These are phyloP conservation scores for Montipora cactus DNA, from an alignment of 64 coral and sea anemone genomes.

Conservation along the genomic window DNA sequence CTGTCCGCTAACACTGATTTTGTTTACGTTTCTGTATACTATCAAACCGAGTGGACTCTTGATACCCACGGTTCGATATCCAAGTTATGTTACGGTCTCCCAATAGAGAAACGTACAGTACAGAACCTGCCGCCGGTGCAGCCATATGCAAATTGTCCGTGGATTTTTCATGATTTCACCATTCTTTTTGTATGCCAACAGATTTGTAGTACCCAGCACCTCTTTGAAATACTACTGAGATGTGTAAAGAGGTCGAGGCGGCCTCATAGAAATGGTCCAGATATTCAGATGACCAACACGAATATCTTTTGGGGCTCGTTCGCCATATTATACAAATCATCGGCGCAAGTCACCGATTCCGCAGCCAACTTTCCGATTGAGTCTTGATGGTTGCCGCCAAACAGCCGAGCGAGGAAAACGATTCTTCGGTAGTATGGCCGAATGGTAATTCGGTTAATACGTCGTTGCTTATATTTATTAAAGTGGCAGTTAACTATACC, in stretches of 20 bases:
- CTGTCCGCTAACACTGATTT: too few relatives aligned
- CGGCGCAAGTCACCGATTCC: conserved; percentile 6
- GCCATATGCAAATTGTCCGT: too few relatives aligned
- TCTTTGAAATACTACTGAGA: too few relatives aligned
- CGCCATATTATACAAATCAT: conserved; percentile 30
- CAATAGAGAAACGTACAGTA: too few relatives aligned
- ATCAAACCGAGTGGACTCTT: too few relatives aligned
- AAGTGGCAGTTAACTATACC: conserved; percentile 6
- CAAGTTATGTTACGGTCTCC: too few relatives aligned
- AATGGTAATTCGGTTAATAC: conserved; percentile 28
- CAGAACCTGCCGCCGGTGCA: too few relatives aligned
- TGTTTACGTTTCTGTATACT: too few relatives aligned
- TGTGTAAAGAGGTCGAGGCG: neutral
- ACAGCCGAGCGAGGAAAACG: neutral
- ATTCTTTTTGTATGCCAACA: too few relatives aligned
- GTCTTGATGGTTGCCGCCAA: neutral
- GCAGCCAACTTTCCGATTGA: conserved; percentile 10
- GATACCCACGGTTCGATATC: too few relatives aligned
- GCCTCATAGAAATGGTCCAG: neutral
- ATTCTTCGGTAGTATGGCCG: conserved; percentile 28
- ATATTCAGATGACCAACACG: conserved; percentile 43
- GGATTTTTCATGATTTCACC: too few relatives aligned
- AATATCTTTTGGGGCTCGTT: conserved; percentile 25
- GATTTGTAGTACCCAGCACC: too few relatives aligned
- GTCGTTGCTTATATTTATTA: conserved; percentile 1